Base-by-base conservation (phyloP, 2,888 invertebrate species). In the Actias luna region DNA sequence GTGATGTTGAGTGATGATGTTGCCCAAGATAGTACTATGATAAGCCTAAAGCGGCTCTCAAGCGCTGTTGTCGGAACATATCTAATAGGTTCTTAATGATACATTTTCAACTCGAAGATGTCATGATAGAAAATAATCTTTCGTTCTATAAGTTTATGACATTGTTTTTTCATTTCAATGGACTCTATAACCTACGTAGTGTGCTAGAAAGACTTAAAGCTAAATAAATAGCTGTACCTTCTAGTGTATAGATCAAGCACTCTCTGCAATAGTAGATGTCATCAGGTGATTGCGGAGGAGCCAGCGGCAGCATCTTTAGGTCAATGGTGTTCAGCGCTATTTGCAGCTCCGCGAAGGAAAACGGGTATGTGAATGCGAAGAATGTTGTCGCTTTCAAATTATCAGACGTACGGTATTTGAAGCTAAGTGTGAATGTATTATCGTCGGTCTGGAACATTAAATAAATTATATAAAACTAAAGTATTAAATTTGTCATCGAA, bases 291-390 rank as follows among this genome's bases (percentile, higher is more conserved):
- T 82, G 84, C 36, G 85, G 76, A 1, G 81, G 67, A 1, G 88
- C 82, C 46, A 87, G 63, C 0, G 92, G 89, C 25, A 92, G 76
- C 91, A 95, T 93, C 82, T 93, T 94, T 64, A 85, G 72, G 79
- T 97, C 97, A 58, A 97, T 94, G 59, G 93, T 94, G 69, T 93
- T 93, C 31, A 98, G 89, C 75, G 95, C 94, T 67, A 95, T 94
- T 84, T 97, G 96, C 61, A 97, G 93, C 75, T 98, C 98, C 0
- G 94, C 93, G 80, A 97, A 98, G 0, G 97, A 96, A 88, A 95
- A 98, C 1, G 98, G 98, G 86, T 96, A 98, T 7, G 98, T 98
- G 87, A 98, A 98, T 0, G 98, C 98, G 89, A 98, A 97, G 87
- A 97, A 98, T 8, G 95, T 95, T 5, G 95, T 94, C 25, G 96